Percentiles rank a stretch among this genome's conserved stretches.
Conservation (phyloP, 2,797 vertebrate species). For the Mormyrus hasselquistii region DNA sequence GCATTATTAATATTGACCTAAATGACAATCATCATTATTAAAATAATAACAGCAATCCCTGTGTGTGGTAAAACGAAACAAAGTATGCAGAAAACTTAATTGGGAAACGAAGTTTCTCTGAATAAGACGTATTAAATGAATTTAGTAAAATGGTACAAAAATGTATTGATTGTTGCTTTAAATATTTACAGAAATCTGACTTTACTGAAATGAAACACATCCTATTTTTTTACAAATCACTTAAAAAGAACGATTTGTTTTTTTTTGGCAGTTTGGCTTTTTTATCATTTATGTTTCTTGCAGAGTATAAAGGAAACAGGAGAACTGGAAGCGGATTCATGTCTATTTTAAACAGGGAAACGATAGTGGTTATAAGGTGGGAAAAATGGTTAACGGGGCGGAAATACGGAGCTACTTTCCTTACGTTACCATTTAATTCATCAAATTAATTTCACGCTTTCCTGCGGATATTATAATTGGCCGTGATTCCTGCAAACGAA, state of each 20-base stretch:
- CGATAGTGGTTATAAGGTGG: background rate
- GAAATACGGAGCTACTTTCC: background rate
- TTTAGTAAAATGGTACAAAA: background rate
- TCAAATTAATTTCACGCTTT: conserved; percentile 2
- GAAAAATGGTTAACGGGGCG: background rate
- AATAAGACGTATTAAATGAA: background rate
- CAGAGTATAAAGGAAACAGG: background rate
- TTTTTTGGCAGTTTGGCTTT: background rate
- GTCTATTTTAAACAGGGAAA: background rate
- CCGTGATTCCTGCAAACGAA: background rate
- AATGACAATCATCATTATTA: background rate
- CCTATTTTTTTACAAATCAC: background rate
- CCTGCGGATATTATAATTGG: conserved; percentile 14
- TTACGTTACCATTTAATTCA: background rate
- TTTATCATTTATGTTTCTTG: background rate
- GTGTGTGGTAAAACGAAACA: background rate
- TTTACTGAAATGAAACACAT: background rate
- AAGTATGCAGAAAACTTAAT: background rate
- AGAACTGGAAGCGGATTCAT: background rate
- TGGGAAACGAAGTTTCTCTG: background rate
- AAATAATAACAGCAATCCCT: background rate
- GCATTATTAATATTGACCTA: background rate
- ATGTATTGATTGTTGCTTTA: background rate
- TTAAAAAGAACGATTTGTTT: background rate
- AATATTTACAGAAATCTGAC: background rate